These are phyloP conservation scores for Actinia equina DNA, from an alignment of 64 coral and sea anemone genomes.

Conservation along the genomic window DNA sequence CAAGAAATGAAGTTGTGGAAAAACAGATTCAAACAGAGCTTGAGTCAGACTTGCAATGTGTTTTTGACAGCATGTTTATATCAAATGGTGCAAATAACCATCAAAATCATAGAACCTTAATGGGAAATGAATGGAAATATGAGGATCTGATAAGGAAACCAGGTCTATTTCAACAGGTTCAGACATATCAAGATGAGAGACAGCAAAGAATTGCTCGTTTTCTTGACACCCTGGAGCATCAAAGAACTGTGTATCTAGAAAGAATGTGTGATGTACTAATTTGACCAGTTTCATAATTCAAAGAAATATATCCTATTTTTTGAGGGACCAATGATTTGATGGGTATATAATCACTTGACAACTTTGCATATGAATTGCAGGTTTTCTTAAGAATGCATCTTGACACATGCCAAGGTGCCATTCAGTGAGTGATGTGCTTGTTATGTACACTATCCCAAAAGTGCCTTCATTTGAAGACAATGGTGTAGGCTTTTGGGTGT, in stretches of 20 bases:
- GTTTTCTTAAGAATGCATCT: too few species aligned
- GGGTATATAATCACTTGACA: too few species aligned
- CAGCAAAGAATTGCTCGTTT: constrained; percentile 59
- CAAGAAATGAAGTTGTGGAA: constrained; percentile 25
- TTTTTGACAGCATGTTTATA: constrained; percentile 38
- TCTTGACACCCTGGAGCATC: constrained; percentile 39
- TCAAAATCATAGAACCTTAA: neutral
- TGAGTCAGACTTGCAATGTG: constrained; percentile 76
- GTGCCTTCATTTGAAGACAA: too few species aligned
- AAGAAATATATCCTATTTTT: too few species aligned
- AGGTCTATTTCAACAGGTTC: constrained; percentile 35
- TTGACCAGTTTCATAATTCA: neutral
- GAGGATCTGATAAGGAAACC: constrained; percentile 56
- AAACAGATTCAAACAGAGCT: constrained; percentile 48
- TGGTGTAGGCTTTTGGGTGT: too few species aligned
- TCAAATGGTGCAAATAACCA: constrained; percentile 19
- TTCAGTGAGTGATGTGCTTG: too few species aligned
- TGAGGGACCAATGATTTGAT: too few species aligned
- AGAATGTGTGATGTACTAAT: neutral
- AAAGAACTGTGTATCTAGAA: constrained; percentile 59
- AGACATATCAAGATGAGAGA: constrained; percentile 54
- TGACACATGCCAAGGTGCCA: too few species aligned
- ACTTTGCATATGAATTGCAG: too few species aligned
- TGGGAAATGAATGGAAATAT: neutral
- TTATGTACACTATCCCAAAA: too few species aligned